Evolutionary conservation across 2,113 vertebrate genomes (phyloP).

Genomic region (Proteles cristata): DNA sequence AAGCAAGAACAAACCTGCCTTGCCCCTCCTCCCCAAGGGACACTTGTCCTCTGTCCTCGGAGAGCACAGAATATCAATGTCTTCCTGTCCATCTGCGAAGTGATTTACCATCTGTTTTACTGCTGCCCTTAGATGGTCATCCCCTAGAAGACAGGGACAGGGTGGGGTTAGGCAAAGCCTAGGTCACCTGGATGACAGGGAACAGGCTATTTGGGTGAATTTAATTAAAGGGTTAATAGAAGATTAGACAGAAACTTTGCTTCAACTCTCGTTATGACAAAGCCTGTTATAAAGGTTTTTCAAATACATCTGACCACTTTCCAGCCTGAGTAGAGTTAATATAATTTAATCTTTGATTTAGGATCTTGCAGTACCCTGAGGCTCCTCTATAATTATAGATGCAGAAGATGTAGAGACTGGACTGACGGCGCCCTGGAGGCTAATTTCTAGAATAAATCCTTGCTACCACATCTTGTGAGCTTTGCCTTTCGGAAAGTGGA

Average conservation of each 20-base stretch:
- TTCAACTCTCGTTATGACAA: slow-evolving; percentile 35
- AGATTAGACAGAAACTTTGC: slow-evolving; percentile 10
- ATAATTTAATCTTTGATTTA: slow-evolving; percentile 69
- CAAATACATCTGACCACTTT: slow-evolving; percentile 63
- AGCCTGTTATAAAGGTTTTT: slow-evolving; percentile 58
- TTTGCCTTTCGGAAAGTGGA: background rate
- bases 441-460: slow-evolving; percentile 2
- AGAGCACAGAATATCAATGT: background rate
- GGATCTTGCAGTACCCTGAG: slow-evolving; percentile 20
- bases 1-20: background rate
- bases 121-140: background rate
- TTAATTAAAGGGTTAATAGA: slow-evolving; percentile 39
- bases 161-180: background rate
- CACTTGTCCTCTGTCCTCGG: background rate
- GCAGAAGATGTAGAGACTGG: background rate
- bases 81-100: background rate
- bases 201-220: background rate
- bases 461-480: background rate
- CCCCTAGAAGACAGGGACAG: background rate
- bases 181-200: background rate
- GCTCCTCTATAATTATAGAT: slow-evolving; percentile 61
- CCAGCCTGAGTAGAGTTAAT: slow-evolving; percentile 50
- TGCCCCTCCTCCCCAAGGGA: background rate
- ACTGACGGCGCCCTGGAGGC: background rate
- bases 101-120: background rate